Conservation (phyloP, 2,888 invertebrate genomes). For the Trichopria drosophilae region DNA sequence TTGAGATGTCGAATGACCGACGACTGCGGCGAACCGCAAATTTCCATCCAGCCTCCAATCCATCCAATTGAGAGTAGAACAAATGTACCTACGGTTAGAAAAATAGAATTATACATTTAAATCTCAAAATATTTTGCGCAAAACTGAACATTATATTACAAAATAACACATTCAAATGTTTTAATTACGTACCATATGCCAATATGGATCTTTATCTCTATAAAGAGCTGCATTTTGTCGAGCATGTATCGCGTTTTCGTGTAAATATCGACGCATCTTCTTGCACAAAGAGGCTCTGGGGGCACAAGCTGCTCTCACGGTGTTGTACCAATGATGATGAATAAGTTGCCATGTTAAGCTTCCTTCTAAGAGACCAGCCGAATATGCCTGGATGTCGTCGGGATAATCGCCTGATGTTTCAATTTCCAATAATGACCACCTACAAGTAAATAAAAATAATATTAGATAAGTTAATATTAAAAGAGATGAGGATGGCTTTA, state of each 20-base stretch:
- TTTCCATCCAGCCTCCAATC: slow-evolving; percentile 75
- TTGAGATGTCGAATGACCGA: slow-evolving; percentile 65
- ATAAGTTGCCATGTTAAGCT: slow-evolving; percentile 80
- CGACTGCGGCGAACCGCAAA: slow-evolving; percentile 69
- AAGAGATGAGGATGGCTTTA: neutral
- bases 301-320: slow-evolving; percentile 59
- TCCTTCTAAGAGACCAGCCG: slow-evolving; percentile 84
- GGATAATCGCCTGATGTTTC: slow-evolving; percentile 74
- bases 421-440: slow-evolving; percentile 82
- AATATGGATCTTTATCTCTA: slow-evolving; percentile 68
- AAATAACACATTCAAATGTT: neutral
- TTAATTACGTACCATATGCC: slow-evolving; percentile 72
- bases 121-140: neutral
- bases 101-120: neutral
- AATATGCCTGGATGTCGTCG: slow-evolving; percentile 81
- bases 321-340: slow-evolving; percentile 78
- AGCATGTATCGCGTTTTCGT: slow-evolving; percentile 67
- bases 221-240: slow-evolving; percentile 62
- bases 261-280: slow-evolving; percentile 67
- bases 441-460: slow-evolving; percentile 50
- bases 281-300: slow-evolving; percentile 61
- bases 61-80: slow-evolving; percentile 77
- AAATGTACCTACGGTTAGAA: slow-evolving; percentile 65
- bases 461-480: neutral
- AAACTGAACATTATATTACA: neutral